Conservation (phyloP, 2,797 vertebrate genomes). For the Dermochelys coriacea region DNA sequence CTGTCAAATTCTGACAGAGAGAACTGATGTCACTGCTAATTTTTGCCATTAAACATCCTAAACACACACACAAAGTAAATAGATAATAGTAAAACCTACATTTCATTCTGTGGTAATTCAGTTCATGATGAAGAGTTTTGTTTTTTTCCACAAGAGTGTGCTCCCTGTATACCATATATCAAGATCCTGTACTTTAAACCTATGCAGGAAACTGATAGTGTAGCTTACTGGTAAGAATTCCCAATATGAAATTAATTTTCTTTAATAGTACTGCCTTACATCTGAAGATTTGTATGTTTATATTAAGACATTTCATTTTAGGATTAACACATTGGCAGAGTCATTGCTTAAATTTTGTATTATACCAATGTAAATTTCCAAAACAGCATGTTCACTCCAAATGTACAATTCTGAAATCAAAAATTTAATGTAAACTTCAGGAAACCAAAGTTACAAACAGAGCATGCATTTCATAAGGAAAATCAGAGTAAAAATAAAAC, state of each 20-base stretch:
- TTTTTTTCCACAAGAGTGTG: slow-evolving; percentile 18
- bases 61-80: slow-evolving; percentile 5
- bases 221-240: not conserved
- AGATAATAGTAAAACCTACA: not conserved
- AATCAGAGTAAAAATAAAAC: slow-evolving; percentile 75
- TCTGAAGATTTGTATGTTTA: slow-evolving; percentile 75
- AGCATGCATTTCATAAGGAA: slow-evolving; percentile 81
- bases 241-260: not conserved
- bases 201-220: not conserved
- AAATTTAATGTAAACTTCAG: slow-evolving; percentile 88
- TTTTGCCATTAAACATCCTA: slow-evolving; percentile 37
- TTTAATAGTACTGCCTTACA: slow-evolving; percentile 74
- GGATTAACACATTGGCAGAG: slow-evolving; percentile 72
- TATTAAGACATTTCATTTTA: slow-evolving; percentile 84
- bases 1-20: not conserved
- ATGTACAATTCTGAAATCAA: slow-evolving; percentile 88
- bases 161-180: slow-evolving; percentile 10
- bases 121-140: slow-evolving; percentile 1
- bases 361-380: slow-evolving; percentile 79
- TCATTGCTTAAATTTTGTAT: slow-evolving; percentile 64
- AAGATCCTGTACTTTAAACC: slow-evolving; percentile 17
- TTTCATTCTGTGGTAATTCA: slow-evolving; percentile 32
- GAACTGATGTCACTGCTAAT: not conserved
- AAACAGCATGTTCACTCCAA: slow-evolving; percentile 83
- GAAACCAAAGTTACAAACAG: slow-evolving; percentile 83